Conservation (phyloP, 2,888 invertebrate species). For the Temnothorax ravouxi region DNA sequence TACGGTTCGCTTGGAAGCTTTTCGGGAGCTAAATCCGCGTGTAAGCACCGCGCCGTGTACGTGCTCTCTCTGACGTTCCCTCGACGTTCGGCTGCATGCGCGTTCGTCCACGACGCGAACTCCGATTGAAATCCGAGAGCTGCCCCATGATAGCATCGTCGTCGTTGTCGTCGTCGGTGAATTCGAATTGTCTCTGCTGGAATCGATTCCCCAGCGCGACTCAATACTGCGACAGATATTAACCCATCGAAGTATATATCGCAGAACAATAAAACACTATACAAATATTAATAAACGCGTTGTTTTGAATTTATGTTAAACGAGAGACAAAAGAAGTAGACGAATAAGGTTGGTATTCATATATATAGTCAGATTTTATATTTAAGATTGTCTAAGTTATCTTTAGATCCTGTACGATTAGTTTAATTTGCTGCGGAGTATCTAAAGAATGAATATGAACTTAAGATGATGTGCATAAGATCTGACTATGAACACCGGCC, state of each 20-base stretch:
- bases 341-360: no score
- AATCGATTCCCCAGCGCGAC: conserved; percentile 39
- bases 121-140: conserved; percentile 53
- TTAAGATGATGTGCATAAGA: no score
- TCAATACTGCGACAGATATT: conserved; percentile 35
- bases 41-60: conserved; percentile 64
- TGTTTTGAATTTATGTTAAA: conserved; percentile 7
- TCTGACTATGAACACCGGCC: no score
- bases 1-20: conserved; percentile 61
- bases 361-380: no score
- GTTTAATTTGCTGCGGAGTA: no score
- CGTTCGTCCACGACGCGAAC: conserved; percentile 48
- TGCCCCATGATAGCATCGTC: conserved; percentile 9
- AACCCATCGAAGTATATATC: conserved; percentile 13
- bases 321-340: not conserved
- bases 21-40: conserved; percentile 70
- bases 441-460: no score
- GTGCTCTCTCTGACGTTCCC: conserved; percentile 46
- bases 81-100: conserved; percentile 48
- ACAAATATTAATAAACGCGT: not conserved
- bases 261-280: not conserved
- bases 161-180: conserved; percentile 21
- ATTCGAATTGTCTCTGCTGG: conserved; percentile 41
- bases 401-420: no score
- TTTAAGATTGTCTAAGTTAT: no score